Evolutionary conservation across 2,888 invertebrate species (phyloP).

Genomic region (Drosophila sordidula): DNA sequence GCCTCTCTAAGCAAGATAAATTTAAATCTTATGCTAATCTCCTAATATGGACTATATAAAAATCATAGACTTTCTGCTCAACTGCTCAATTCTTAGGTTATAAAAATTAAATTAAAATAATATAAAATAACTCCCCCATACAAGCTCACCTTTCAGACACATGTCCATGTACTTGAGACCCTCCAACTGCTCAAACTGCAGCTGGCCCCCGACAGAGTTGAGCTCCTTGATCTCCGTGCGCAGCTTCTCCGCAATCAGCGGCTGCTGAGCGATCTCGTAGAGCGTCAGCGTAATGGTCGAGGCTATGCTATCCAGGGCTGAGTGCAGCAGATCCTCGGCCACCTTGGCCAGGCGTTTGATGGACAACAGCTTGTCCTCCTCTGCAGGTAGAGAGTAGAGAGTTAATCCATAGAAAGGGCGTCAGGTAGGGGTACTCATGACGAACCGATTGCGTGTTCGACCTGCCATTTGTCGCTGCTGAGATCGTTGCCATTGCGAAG

Average conservation of each 20-base stretch:
- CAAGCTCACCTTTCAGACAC: conserved; percentile 83
- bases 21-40: too few species aligned
- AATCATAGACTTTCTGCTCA: too few species aligned
- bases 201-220: conserved; percentile 47
- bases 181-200: conserved; percentile 83
- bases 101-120: too few species aligned
- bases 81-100: too few species aligned
- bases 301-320: conserved; percentile 83
- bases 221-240: conserved; percentile 81
- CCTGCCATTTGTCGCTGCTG: conserved; percentile 74
- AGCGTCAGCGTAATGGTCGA: conserved; percentile 83
- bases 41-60: too few species aligned
- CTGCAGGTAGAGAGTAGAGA: conserved; percentile 27
- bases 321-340: conserved; percentile 75
- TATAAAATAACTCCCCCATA: too few species aligned
- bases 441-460: conserved; percentile 70
- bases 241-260: conserved; percentile 82
- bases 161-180: conserved; percentile 85
- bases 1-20: too few species aligned
- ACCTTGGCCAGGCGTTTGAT: conserved; percentile 80
- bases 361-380: conserved; percentile 74
- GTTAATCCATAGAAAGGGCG: background rate
- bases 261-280: conserved; percentile 85
- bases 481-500: conserved; percentile 83
- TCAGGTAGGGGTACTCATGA: fast-evolving